Evolutionary conservation across 2,888 invertebrate genomes (phyloP).

Genomic region (Pycnomerus fuliginosus): DNA sequence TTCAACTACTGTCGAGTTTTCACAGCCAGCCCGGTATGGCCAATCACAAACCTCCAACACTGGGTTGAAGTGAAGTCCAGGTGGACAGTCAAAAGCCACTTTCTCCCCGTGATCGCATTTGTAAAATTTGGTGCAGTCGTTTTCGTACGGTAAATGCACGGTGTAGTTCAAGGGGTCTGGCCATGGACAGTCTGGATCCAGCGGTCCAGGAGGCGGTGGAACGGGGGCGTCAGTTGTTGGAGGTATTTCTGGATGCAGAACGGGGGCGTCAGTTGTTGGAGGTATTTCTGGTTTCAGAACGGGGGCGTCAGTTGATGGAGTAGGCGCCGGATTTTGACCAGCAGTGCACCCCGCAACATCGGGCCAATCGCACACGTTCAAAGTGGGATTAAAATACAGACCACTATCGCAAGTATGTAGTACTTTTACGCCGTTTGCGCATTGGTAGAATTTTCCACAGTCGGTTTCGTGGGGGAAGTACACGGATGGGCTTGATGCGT

Average conservation of each 20-base stretch:
- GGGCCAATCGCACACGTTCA: constrained; percentile 1
- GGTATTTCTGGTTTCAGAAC: too few species aligned
- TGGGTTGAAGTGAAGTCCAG: constrained; percentile 31
- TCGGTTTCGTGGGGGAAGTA: neutral
- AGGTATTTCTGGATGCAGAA: too few species aligned
- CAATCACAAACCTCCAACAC: constrained; percentile 32
- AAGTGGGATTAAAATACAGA: neutral
- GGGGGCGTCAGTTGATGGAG: too few species aligned
- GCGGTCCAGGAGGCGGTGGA: neutral
- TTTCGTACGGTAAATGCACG: constrained; percentile 32
- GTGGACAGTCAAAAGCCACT: constrained; percentile 29
- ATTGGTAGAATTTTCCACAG: constrained; percentile 3
- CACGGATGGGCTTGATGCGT: too few species aligned
- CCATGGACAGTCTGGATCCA: constrained; percentile 7
- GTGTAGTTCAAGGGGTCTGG: constrained; percentile 10
- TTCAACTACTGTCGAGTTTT: neutral
- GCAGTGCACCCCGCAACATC: neutral
- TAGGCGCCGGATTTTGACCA: neutral
- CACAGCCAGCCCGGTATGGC: constrained; percentile 30
- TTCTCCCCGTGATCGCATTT: constrained; percentile 32
- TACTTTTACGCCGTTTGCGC: neutral
- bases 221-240: constrained; percentile 6
- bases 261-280: too few species aligned
- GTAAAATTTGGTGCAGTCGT: constrained; percentile 30
- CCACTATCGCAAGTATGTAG: neutral